These are phyloP conservation scores for Otocyon megalotis DNA, from an alignment of 2,113 vertebrate genomes.

Conservation along the genomic window DNA sequence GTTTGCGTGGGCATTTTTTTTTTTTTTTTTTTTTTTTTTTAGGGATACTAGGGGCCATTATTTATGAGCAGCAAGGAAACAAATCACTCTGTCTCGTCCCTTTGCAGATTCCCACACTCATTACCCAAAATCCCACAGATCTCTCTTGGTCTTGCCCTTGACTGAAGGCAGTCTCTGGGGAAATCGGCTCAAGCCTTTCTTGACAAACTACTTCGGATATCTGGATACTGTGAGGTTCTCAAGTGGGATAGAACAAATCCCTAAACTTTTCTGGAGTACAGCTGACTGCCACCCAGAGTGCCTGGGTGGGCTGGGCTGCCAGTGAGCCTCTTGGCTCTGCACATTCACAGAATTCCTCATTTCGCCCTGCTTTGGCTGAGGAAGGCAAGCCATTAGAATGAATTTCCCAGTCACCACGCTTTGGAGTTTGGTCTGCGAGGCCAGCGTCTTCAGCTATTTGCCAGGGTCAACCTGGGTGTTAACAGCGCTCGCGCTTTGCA, in stretches of 20 bases:
- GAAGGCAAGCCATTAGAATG: conserved; percentile 19
- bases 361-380: conserved; percentile 47
- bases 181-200: conserved; percentile 82
- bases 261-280: conserved; percentile 78
- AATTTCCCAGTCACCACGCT: conserved; percentile 48
- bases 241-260: conserved; percentile 74
- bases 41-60: conserved; percentile 78
- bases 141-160: conserved; percentile 84
- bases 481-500: not conserved
- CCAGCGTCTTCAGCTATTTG: conserved; percentile 7
- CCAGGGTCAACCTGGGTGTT: not conserved
- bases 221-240: conserved; percentile 71
- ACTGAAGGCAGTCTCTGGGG: conserved; percentile 83
- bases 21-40: not conserved
- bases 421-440: not conserved
- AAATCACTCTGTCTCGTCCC: conserved; percentile 84
- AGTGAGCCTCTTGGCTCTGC: not conserved
- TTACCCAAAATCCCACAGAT: conserved; percentile 88
- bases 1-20: conserved; percentile 13
- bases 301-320: not conserved
- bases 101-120: conserved; percentile 89
- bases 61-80: conserved; percentile 86
- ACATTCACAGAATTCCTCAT: not conserved
- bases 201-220: conserved; percentile 80
- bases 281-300: not conserved